Evolutionary conservation across 2,113 vertebrate species (phyloP).

Genomic region (Triplophysa dalaica): DNA sequence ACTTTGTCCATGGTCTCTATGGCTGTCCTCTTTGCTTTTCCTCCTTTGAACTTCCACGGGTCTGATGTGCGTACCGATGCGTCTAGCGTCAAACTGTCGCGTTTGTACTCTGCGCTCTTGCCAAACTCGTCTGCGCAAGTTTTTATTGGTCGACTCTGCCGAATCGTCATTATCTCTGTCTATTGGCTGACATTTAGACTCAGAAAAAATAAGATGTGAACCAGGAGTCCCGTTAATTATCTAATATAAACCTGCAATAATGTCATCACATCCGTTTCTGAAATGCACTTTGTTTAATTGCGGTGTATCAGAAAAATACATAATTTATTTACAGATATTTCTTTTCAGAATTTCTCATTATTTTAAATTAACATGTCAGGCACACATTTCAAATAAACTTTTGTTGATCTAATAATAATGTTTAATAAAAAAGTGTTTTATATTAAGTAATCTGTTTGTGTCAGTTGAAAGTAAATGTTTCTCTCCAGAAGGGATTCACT

Average conservation of each 20-base stretch:
- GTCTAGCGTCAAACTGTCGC: constrained; percentile 37
- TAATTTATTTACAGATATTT: constrained; percentile 23
- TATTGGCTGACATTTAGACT: constrained; percentile 55
- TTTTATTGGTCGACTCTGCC: constrained; percentile 65
- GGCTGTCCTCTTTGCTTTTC: not conserved
- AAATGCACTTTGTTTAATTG: constrained; percentile 28
- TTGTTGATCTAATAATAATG: not conserved
- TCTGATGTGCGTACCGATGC: not conserved
- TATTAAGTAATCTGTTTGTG: no score
- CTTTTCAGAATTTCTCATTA: constrained; percentile 4
- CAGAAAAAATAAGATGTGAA: not conserved
- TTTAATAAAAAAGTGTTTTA: no score
- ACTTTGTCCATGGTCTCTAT: constrained; percentile 39
- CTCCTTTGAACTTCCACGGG: constrained; percentile 34
- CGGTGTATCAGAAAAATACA: not conserved
- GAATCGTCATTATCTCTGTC: constrained; percentile 52
- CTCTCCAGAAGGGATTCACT: not conserved
- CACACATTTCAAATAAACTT: not conserved
- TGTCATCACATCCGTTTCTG: constrained; percentile 14
- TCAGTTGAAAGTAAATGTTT: not conserved
- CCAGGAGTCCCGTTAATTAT: not conserved
- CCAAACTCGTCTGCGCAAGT: constrained; percentile 52
- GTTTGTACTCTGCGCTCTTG: constrained; percentile 65
- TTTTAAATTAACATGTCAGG: not conserved
- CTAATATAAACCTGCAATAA: not conserved